These are phyloP conservation scores for Melanostoma mellinum DNA, from an alignment of 2,888 invertebrate genomes.

Conservation along the genomic window DNA sequence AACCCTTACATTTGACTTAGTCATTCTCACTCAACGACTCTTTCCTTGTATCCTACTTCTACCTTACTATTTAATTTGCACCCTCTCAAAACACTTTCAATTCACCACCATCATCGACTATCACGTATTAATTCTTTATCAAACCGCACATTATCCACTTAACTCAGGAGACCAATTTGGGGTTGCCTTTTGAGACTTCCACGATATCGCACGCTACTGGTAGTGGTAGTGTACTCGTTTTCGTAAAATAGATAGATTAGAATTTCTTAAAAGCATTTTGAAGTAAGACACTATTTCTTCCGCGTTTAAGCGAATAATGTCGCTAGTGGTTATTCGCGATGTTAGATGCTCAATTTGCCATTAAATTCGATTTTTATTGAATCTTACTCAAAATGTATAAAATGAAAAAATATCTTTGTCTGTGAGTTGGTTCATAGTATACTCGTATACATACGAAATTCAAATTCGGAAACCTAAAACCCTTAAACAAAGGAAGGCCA, in stretches of 20 bases:
- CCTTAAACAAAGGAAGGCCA: neutral
- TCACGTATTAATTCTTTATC: slow-evolving; percentile 59
- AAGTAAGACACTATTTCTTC: slow-evolving; percentile 36
- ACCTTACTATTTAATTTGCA: slow-evolving; percentile 24
- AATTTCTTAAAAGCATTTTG: slow-evolving; percentile 62
- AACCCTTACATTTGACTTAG: too few species aligned
- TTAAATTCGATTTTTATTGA: slow-evolving; percentile 62
- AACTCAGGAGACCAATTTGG: slow-evolving; percentile 49
- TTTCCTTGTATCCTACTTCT: neutral
- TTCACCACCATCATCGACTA: slow-evolving; percentile 27
- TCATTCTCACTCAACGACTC: too few species aligned
- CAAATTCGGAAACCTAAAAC: slow-evolving; percentile 5
- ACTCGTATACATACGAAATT: neutral
- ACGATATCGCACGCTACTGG: neutral
- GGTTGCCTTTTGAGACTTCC: slow-evolving; percentile 31
- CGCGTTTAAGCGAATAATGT: slow-evolving; percentile 25
- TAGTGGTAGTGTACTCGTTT: too few species aligned
- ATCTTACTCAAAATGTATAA: slow-evolving; percentile 10
- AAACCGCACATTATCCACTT: slow-evolving; percentile 61
- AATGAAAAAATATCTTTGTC: neutral
- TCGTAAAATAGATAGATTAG: neutral
- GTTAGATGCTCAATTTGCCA: slow-evolving; percentile 59
- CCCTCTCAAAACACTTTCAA: slow-evolving; percentile 33
- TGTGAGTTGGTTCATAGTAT: neutral
- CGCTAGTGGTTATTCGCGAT: slow-evolving; percentile 42